Evolutionary conservation across 2,888 invertebrate genomes (phyloP), one percentile per base, ranked within the genome.

Genomic region (Hydriomena furcata): DNA sequence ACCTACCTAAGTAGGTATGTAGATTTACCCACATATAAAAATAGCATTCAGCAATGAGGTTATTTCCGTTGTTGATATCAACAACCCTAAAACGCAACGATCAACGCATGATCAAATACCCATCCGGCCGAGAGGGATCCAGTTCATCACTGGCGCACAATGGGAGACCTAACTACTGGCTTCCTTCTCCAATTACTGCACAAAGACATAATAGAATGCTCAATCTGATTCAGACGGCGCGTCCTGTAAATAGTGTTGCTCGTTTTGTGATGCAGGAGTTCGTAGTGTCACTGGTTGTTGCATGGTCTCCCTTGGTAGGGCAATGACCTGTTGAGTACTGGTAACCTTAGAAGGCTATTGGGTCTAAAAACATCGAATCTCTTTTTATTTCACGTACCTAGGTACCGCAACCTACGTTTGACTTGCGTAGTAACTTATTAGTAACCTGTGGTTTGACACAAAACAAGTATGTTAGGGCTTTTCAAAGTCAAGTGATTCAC

Each of bases 201-300:
- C 87, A 88, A 88, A 77, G 71, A 81, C 68, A 62, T 73, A 75
- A 74, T 81, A 67, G 78, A 80, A 75, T 66, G 73, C 72, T 82
- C n/a, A n/a, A n/a, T n/a, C 80, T 72, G 64, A 71, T 62, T 66
- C 70, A 63, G 56, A 63, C 62, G 54, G 76, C 84, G 77, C 84
- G 78, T 83, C 82, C 81, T 83, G 84, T 79, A 75, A 80, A 79
- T 47, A 12, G 31, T 25, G 23, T 13, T 36, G 30, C 36, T 11
- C 25, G 25, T 25, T 37, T 37, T 37, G 25, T 20, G 34, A 20
- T 24, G 43, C 34, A 47, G 10, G 21, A 25, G 12, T 12, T 30
- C 30, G 30, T n/a, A 10, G 11, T 28, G 6, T 28, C 7, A 1
- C 31, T 7, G 5, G 31, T 13, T 7, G 17, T n/a, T n/a, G n/a